phyloP scores from a whole-genome alignment of 2,888 invertebrate species.

The Tenthredo distinguenda region DNA sequence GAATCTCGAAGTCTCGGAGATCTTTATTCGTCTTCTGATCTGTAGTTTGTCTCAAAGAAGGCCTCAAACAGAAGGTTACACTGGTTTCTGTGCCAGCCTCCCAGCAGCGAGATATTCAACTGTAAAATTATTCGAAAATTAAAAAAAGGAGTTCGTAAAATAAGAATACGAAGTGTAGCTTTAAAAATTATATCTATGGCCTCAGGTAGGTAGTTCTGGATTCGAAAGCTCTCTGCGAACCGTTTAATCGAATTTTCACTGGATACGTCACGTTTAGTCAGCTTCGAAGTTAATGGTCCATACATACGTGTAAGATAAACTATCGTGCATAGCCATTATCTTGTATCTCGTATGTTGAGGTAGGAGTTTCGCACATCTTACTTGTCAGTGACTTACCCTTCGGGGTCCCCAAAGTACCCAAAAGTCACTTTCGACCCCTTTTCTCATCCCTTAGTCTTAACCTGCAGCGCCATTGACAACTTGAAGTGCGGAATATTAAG shows the following conservation, averaged over 20 bases:
- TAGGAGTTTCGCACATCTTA: background rate
- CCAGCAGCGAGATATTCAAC: too few relatives aligned
- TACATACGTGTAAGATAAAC: background rate
- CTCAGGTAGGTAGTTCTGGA: background rate
- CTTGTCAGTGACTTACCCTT: background rate
- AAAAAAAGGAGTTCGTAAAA: too few relatives aligned
- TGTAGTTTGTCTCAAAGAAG: too few relatives aligned
- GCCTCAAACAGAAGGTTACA: too few relatives aligned
- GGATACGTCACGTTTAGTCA: background rate
- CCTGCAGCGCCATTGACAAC: constrained; percentile 11
- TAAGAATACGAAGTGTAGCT: background rate
- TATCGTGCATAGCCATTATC: background rate
- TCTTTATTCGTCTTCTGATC: too few relatives aligned
- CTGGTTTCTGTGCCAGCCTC: too few relatives aligned
- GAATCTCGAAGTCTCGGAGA: too few relatives aligned
- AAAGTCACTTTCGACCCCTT: background rate
- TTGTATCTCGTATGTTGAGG: constrained; percentile 17
- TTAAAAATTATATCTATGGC: background rate
- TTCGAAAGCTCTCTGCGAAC: background rate
- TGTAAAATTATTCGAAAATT: too few relatives aligned
- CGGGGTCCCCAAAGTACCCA: background rate
- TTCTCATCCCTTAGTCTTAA: background rate
- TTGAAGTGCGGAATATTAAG: constrained; percentile 5
- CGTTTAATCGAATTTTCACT: background rate
- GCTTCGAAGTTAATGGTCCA: background rate